These are phyloP conservation scores for Microctonus brassicae DNA, from an alignment of 2,888 invertebrate genomes.

Conservation along the genomic window DNA sequence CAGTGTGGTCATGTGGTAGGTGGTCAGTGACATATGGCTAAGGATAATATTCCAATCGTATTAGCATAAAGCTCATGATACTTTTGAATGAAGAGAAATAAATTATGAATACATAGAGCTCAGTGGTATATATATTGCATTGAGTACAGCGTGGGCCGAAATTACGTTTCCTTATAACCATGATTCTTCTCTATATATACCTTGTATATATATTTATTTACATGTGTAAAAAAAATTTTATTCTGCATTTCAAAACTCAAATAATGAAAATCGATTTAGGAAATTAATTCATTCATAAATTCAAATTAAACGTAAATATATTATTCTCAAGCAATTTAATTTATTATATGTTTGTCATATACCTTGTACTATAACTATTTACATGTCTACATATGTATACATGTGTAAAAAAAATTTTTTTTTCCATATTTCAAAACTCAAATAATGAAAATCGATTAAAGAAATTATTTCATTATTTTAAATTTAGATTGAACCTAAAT, in stretches of 20 bases:
- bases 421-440: too few relatives aligned
- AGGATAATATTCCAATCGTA: conserved; percentile 58
- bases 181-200: background rate
- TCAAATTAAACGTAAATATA: too few relatives aligned
- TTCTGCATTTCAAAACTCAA: background rate
- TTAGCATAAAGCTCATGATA: conserved; percentile 61
- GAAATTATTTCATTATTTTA: too few relatives aligned
- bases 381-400: too few relatives aligned
- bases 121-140: conserved; percentile 15
- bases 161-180: conserved; percentile 49
- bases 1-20: conserved; percentile 64
- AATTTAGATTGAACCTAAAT: too few relatives aligned
- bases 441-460: too few relatives aligned
- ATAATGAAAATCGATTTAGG: background rate
- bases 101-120: conserved; percentile 55
- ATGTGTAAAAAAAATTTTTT: too few relatives aligned
- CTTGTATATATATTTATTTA: background rate
- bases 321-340: too few relatives aligned
- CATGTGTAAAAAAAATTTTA: background rate
- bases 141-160: conserved; percentile 51
- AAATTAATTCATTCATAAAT: conserved; percentile 2
- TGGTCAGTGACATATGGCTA: conserved; percentile 64
- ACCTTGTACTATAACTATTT: too few relatives aligned
- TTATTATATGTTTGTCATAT: too few relatives aligned
- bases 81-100: conserved; percentile 55